These are phyloP conservation scores for Sipha maydis DNA, from an alignment of 2,888 invertebrate species.

Conservation along the genomic window DNA sequence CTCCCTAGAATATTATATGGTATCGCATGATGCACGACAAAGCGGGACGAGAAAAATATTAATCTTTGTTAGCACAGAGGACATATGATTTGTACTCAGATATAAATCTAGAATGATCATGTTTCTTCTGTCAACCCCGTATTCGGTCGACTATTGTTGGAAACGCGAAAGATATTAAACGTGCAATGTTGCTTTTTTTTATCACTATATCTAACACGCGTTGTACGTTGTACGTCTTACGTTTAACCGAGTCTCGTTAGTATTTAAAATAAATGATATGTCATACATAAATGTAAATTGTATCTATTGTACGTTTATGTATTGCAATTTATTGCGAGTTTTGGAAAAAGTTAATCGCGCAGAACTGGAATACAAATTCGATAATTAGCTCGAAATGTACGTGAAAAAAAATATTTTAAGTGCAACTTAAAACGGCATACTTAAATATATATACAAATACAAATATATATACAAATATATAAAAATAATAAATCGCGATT, in stretches of 20 bases:
- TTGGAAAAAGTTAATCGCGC: too few species aligned
- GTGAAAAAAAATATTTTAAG: too few species aligned
- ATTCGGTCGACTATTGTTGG: slow-evolving; percentile 6
- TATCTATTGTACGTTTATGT: too few species aligned
- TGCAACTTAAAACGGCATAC: too few species aligned
- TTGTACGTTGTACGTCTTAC: not conserved
- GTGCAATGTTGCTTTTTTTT: not conserved
- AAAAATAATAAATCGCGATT: too few species aligned
- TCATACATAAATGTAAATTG: not conserved
- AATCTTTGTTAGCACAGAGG: slow-evolving; percentile 52
- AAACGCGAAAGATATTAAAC: not conserved
- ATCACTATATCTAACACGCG: not conserved
- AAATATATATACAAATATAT: too few species aligned
- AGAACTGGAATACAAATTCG: too few species aligned
- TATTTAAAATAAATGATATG: not conserved
- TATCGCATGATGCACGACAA: slow-evolving; percentile 17
- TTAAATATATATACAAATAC: too few species aligned
- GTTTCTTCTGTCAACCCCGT: slow-evolving; percentile 7
- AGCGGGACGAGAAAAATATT: slow-evolving; percentile 47
- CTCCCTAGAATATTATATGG: not conserved
- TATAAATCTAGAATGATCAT: slow-evolving; percentile 48
- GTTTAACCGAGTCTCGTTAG: not conserved
- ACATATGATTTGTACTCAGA: slow-evolving; percentile 39
- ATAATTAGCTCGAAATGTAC: too few species aligned
- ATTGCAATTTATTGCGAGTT: too few species aligned